Evolutionary conservation across 2,113 vertebrate genomes (phyloP), one percentile per base, ranked within the genome.

Genomic region (Emydocephalus ijimae): DNA sequence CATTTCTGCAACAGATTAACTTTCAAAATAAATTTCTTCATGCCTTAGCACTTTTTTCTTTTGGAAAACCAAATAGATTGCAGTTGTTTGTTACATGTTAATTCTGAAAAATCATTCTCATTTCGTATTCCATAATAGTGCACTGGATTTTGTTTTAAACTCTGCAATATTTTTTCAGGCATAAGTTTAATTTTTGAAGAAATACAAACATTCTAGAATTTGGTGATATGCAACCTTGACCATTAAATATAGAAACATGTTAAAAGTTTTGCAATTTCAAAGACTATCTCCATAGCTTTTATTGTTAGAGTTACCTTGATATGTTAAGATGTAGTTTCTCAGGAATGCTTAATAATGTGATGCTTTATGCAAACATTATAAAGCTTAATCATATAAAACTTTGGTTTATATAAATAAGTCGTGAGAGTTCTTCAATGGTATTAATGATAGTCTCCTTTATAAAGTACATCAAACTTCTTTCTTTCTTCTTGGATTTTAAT

Each of bases 361-460:
- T 97, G 96, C 97, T 97, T 97, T 97, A 97, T 96, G 94, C 93
- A 96, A 93, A 93, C 64, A 96, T 69, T 96, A 95, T 97, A 96
- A 96, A 74, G 92, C 69, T 95, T 91, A 95, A 95, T 95, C 91
- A 54, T 93, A 89, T 94, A 93, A 96, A 96, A 95, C 92, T 88
- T 52, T 93, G 90, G 87, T 61, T 24, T 61, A 61, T 61, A 61
- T 96, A 95, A 87, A 96, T 97, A 96, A 96, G 96, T 74, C 87
- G 86, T 95, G 96, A 95, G 96, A 96, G 93, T 95, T 97, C 52
- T 90, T 96, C 95, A 89, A 90, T 96, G 95, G 94, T 96, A 94
- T 94, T 97, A 96, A 91, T 95, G 81, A 94, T 94, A 88, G 10
- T 95, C 64, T 95, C 87, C 29, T 95, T 85, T 96, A 69, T 93